phyloP scores from a whole-genome alignment of 2,797 vertebrate genomes.

The Rhinogobio ventralis region DNA sequence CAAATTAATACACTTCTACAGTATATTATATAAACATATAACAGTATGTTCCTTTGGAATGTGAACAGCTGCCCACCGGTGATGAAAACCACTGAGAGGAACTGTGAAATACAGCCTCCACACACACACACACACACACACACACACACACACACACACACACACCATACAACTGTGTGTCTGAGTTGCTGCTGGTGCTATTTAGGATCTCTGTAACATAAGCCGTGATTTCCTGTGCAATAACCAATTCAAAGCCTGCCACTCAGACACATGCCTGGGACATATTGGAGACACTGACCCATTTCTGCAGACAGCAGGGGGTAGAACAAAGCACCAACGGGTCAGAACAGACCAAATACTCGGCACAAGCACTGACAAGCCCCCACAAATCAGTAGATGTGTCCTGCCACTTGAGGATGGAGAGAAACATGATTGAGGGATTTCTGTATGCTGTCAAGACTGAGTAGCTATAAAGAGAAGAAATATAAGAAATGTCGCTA shows the following conservation, averaged over 20 bases:
- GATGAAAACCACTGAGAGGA: conserved; percentile 26
- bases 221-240: conserved; percentile 35
- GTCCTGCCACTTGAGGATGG: conserved; percentile 4
- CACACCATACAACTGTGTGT: not conserved
- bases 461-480: conserved; percentile 25
- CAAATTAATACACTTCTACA: not conserved
- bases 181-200: conserved; percentile 39
- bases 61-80: conserved; percentile 5
- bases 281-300: conserved; percentile 45
- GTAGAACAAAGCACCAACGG: conserved; percentile 26
- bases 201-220: conserved; percentile 25
- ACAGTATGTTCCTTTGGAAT: not conserved
- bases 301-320: conserved; percentile 31
- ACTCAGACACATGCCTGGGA: conserved; percentile 30
- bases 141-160: too few relatives aligned
- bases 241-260: conserved; percentile 23
- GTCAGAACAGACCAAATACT: conserved; percentile 42
- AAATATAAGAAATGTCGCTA: conserved; percentile 20
- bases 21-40: not conserved
- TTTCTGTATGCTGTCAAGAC: not conserved
- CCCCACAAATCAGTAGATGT: conserved; percentile 47
- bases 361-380: conserved; percentile 63
- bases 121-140: not conserved
- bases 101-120: conserved; percentile 7
- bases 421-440: not conserved